Conservation (phyloP, 2,113 vertebrate genomes). For the Chitala chitala region DNA sequence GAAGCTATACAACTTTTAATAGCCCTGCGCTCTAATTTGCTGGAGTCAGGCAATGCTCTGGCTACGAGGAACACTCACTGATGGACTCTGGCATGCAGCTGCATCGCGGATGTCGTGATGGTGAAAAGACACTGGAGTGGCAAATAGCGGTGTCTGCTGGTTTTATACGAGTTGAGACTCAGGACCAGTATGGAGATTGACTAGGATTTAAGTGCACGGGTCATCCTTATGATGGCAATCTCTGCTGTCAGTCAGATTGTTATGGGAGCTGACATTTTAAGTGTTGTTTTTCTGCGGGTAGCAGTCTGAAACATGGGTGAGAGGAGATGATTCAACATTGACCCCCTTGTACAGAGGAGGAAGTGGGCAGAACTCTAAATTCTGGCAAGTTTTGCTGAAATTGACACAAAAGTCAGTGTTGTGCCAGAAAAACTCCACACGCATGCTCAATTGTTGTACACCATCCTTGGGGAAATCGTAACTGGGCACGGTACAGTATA, state of each 20-base stretch:
- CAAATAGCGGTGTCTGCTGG: not conserved
- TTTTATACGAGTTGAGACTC: not conserved
- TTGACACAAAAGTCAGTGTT: not conserved
- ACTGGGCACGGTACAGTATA: no score
- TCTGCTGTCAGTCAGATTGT: not conserved
- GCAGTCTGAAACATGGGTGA: not conserved
- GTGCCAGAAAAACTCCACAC: not conserved
- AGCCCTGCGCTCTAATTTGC: not conserved
- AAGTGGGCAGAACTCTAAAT: slow-evolving; percentile 8
- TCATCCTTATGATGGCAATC: not conserved
- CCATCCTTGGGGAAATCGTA: slow-evolving; percentile 21
- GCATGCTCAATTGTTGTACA: slow-evolving; percentile 17
- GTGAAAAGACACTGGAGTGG: not conserved
- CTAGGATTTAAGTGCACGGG: not conserved
- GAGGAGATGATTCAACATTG: not conserved
- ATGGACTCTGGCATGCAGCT: not conserved
- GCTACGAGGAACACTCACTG: not conserved
- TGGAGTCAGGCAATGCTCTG: not conserved
- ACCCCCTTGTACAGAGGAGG: not conserved
- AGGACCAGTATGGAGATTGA: not conserved
- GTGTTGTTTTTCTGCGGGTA: not conserved
- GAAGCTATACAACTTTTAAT: not conserved
- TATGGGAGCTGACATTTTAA: not conserved
- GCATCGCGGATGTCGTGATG: no score
- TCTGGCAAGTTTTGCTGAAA: not conserved